These are phyloP conservation scores for Drosophila watanabei DNA, from an alignment of 1,140 invertebrate species.

Conservation along the genomic window DNA sequence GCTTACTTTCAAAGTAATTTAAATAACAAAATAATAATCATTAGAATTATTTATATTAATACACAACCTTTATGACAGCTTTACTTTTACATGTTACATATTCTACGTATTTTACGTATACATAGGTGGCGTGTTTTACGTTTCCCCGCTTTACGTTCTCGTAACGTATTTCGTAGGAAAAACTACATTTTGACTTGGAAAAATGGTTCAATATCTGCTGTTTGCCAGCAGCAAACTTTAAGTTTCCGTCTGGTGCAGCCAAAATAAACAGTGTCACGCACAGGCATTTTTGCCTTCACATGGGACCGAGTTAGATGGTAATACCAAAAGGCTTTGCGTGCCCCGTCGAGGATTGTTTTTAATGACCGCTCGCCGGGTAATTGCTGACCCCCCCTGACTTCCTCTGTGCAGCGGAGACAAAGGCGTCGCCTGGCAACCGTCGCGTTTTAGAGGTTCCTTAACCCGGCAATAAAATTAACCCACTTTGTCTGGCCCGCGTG, in stretches of 20 bases:
- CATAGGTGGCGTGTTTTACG: constrained; percentile 11
- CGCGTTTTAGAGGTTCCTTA: constrained; percentile 62
- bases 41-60: not conserved
- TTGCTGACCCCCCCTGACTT: constrained; percentile 30
- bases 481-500: constrained; percentile 45
- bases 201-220: constrained; percentile 3
- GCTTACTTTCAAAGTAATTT: not conserved
- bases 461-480: constrained; percentile 58
- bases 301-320: constrained; percentile 16
- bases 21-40: no score
- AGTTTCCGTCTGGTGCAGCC: not conserved
- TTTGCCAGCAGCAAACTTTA: not conserved
- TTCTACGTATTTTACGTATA: not conserved
- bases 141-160: not conserved
- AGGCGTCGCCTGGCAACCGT: constrained; percentile 44
- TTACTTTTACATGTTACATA: not conserved
- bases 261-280: constrained; percentile 40
- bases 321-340: constrained; percentile 58
- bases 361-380: constrained; percentile 53
- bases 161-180: not conserved
- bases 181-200: constrained; percentile 5
- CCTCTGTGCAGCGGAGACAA: constrained; percentile 17
- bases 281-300: constrained; percentile 26
- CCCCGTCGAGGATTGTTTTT: constrained; percentile 57
- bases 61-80: not conserved